phyloP scores from a whole-genome alignment of 2,888 invertebrate species.

The Cosmia trapezina region DNA sequence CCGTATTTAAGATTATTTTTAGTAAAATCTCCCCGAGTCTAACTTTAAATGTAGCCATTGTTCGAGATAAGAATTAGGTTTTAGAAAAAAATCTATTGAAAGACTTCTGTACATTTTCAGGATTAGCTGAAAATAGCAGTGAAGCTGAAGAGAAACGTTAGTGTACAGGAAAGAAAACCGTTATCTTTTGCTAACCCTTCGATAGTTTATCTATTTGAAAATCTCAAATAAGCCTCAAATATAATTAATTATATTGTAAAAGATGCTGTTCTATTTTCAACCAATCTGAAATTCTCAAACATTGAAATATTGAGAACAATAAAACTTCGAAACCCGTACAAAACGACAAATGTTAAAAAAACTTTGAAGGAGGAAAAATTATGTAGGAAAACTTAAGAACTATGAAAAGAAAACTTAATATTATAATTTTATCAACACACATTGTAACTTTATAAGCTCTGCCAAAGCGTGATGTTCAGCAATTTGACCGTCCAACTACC shows the following conservation, averaged over 20 bases:
- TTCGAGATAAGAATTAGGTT: constrained; percentile 8
- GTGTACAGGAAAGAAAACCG: neutral
- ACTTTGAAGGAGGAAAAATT: neutral
- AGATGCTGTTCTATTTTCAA: neutral
- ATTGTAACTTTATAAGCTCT: constrained; percentile 9
- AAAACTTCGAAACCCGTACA: neutral
- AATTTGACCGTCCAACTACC: constrained; percentile 52
- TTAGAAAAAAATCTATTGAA: neutral
- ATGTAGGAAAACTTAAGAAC: neutral
- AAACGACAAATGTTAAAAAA: neutral
- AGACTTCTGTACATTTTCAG: neutral
- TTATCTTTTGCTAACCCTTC: neutral
- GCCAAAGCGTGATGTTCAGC: constrained; percentile 39
- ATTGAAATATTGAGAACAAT: neutral
- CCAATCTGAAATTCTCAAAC: too few species aligned
- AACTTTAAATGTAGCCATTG: constrained; percentile 34
- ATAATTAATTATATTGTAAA: too few species aligned
- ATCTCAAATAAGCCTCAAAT: neutral
- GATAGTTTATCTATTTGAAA: neutral
- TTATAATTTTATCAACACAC: constrained; percentile 2
- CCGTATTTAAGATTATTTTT: constrained; percentile 67
- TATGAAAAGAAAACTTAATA: neutral
- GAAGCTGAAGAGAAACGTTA: too few species aligned
- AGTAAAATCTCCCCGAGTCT: constrained; percentile 40
- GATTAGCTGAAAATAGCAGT: neutral